Evolutionary conservation across 2,797 vertebrate genomes (phyloP).

Genomic region (Molossus molossus): DNA sequence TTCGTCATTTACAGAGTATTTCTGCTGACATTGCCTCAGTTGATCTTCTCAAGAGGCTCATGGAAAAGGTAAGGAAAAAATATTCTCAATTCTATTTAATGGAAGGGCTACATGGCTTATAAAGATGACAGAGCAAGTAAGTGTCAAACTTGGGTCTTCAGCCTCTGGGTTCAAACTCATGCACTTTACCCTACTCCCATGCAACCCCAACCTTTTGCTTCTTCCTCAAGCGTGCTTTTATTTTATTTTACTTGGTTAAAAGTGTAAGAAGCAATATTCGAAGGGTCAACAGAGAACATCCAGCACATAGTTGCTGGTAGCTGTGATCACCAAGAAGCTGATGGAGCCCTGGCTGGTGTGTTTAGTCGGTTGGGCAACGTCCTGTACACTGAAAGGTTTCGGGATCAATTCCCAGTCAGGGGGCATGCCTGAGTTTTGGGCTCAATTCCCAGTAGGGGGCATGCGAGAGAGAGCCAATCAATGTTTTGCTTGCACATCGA

Average conservation of each 20-base stretch:
- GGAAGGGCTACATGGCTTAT: neutral
- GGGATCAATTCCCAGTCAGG: no score
- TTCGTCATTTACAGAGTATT: conserved; percentile 4
- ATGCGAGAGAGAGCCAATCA: no score
- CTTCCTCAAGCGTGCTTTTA: neutral
- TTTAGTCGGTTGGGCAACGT: no score
- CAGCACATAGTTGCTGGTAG: neutral
- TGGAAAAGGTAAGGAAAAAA: neutral
- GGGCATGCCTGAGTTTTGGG: no score
- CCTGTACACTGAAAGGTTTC: no score
- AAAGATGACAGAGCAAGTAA: neutral
- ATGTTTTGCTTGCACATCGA: no score
- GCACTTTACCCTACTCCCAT: neutral
- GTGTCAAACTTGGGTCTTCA: neutral
- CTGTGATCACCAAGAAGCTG: neutral
- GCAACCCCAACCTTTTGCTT: neutral
- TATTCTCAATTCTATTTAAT: neutral
- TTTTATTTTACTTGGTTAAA: neutral
- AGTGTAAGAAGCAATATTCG: neutral
- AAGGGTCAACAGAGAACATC: neutral
- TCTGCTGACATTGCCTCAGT: neutral
- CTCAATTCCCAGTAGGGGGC: no score
- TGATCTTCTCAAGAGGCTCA: conserved; percentile 25
- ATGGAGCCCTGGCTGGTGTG: neutral
- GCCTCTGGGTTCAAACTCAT: neutral